phyloP scores from a whole-genome alignment of 2,797 vertebrate species.

The Oreortyx pictus region DNA sequence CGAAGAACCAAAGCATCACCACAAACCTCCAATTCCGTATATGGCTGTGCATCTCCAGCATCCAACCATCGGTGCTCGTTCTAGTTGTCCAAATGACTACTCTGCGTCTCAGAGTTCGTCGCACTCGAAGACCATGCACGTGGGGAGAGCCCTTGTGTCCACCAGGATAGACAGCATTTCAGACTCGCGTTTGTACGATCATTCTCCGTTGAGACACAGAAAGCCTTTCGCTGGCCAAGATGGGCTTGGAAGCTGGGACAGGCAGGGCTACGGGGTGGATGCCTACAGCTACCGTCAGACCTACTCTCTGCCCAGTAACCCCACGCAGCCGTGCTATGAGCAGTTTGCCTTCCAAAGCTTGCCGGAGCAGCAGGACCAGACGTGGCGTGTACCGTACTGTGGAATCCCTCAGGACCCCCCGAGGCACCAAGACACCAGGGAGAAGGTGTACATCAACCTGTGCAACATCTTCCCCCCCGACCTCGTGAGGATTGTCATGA shows the following conservation, averaged over 20 bases:
- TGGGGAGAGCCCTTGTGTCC: slow-evolving; percentile 86
- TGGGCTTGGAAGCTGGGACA: slow-evolving; percentile 86
- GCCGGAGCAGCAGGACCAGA: slow-evolving; percentile 87
- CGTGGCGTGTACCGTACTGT: slow-evolving; percentile 86
- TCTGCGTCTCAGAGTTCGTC: slow-evolving; percentile 77
- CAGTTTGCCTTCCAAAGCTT: slow-evolving; percentile 90
- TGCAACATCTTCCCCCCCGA: slow-evolving; percentile 98
- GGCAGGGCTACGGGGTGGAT: slow-evolving; percentile 79
- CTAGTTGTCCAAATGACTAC: slow-evolving; percentile 91
- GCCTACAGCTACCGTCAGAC: slow-evolving; percentile 85
- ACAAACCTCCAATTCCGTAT: slow-evolving; percentile 87
- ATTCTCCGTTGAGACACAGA: slow-evolving; percentile 82
- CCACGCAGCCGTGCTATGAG: slow-evolving; percentile 84
- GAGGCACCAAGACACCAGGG: slow-evolving; percentile 85
- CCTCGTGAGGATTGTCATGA: slow-evolving; percentile 94
- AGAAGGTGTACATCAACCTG: slow-evolving; percentile 92
- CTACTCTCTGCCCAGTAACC: slow-evolving; percentile 80
- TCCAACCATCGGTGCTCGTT: slow-evolving; percentile 81
- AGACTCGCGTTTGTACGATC: slow-evolving; percentile 90
- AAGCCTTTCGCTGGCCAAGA: slow-evolving; percentile 85
- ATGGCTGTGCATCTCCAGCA: slow-evolving; percentile 89
- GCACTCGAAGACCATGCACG: slow-evolving; percentile 82
- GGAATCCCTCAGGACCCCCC: slow-evolving; percentile 83
- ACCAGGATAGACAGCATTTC: slow-evolving; percentile 89
- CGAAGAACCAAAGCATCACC: slow-evolving; percentile 87